These are phyloP conservation scores for Nomada flava DNA, from an alignment of 2,888 invertebrate species.

Conservation along the genomic window DNA sequence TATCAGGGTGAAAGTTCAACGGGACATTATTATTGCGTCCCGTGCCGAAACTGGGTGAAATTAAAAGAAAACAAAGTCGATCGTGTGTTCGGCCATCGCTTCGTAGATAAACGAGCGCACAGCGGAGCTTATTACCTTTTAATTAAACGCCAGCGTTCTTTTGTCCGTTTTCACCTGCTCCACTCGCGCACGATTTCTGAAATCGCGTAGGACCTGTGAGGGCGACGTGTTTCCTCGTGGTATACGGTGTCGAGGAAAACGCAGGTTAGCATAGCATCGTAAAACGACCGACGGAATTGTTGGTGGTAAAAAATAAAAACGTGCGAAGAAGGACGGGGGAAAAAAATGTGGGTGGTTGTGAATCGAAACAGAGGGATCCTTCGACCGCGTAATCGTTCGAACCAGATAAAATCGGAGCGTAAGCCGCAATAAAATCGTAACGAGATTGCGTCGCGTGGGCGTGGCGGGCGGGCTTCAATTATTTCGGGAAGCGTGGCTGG, in stretches of 20 bases:
- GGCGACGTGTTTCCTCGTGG: not conserved
- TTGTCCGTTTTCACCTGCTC: not conserved
- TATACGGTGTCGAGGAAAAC: constrained; percentile 2
- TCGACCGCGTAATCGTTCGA: constrained; percentile 59
- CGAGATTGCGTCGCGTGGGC: constrained; percentile 64
- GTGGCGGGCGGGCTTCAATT: constrained; percentile 66
- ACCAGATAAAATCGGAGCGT: constrained; percentile 66
- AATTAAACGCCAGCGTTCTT: constrained; percentile 56
- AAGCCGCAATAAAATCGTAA: constrained; percentile 71
- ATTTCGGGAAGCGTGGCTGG: constrained; percentile 63
- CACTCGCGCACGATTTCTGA: not conserved
- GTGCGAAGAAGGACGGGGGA: not conserved
- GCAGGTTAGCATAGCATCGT: not conserved
- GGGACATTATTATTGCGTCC: constrained; percentile 65
- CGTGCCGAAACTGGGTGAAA: constrained; percentile 69
- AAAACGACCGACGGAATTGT: constrained; percentile 26
- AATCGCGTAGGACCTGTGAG: not conserved
- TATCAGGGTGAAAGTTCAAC: constrained; percentile 60
- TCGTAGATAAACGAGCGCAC: constrained; percentile 43
- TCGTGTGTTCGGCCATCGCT: constrained; percentile 32
- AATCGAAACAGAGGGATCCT: constrained; percentile 56
- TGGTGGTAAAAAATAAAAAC: constrained; percentile 15
- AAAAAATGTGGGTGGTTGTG: constrained; percentile 17
- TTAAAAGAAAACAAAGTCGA: constrained; percentile 71
- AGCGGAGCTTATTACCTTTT: constrained; percentile 67